Evolutionary conservation across 2,888 invertebrate species (phyloP).

Genomic region (Microctonus hyperodae): DNA sequence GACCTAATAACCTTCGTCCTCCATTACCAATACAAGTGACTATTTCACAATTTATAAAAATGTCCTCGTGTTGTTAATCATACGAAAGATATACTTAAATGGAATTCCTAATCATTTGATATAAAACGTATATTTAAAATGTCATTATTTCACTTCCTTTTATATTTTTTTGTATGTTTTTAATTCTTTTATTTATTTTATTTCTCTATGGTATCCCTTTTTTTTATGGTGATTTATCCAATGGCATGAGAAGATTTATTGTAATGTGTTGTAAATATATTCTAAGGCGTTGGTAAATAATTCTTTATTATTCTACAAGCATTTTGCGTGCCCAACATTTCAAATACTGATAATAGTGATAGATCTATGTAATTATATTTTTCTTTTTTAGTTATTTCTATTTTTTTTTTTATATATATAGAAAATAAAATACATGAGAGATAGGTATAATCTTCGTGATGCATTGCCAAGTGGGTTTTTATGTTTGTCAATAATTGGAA

Average conservation of each 20-base stretch:
- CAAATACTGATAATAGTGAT: too few species aligned
- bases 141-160: neutral
- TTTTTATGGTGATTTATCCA: neutral
- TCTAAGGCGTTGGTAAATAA: neutral
- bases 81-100: neutral
- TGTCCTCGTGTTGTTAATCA: too few species aligned
- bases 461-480: neutral
- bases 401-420: too few species aligned
- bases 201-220: neutral
- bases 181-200: neutral
- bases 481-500: neutral
- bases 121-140: neutral
- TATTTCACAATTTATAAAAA: neutral
- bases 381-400: neutral
- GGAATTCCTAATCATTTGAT: neutral
- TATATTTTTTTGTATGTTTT: neutral
- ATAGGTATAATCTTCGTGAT: neutral
- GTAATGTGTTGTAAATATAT: neutral
- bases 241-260: neutral
- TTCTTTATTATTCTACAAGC: neutral
- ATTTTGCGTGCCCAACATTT: neutral
- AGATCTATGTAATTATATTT: neutral
- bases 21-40: neutral
- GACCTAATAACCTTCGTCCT: constrained; percentile 1
- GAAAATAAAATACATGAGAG: neutral